Conservation (phyloP, 2,888 invertebrate genomes). For the Sabatieria punctata region DNA sequence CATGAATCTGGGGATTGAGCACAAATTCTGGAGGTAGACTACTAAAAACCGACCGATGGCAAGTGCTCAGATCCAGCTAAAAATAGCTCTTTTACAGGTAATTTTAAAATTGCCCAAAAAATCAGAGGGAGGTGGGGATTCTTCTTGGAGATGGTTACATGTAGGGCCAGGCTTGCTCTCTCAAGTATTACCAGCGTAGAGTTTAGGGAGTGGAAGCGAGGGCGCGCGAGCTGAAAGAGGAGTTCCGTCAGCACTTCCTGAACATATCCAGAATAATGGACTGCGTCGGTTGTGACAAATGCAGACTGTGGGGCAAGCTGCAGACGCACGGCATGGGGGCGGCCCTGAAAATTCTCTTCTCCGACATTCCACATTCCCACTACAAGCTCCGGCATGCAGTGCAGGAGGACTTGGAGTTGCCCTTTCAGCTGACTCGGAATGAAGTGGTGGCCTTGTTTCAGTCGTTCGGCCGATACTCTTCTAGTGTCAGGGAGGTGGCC, state of each 20-base stretch:
- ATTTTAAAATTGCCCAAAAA: too few species aligned
- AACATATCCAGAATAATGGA: conserved; percentile 98
- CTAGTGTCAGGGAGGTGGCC: conserved; percentile 24
- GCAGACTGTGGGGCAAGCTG: conserved; percentile 93
- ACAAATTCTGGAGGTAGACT: too few species aligned
- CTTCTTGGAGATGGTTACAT: too few species aligned
- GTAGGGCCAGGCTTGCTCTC: too few species aligned
- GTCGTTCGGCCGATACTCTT: conserved; percentile 27
- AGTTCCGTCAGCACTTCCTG: conserved; percentile 83
- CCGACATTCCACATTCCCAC: conserved; percentile 42
- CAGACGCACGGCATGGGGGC: conserved; percentile 89
- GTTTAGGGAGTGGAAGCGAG: conserved; percentile 17
- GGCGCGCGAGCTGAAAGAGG: conserved; percentile 40
- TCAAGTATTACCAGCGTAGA: too few species aligned
- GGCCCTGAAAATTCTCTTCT: conserved; percentile 88
- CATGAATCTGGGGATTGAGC: too few species aligned
- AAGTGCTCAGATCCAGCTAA: too few species aligned
- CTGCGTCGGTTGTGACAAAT: conserved; percentile 98
- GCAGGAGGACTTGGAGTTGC: background rate
- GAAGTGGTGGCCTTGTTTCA: conserved; percentile 30
- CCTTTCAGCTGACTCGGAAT: conserved; percentile 16
- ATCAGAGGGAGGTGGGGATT: too few species aligned
- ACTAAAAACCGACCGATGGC: too few species aligned
- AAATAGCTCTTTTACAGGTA: too few species aligned
- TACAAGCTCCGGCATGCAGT: conserved; percentile 6